These are phyloP conservation scores for Cataglyphis rosenhaueri DNA, from an alignment of 2,888 invertebrate species.

Conservation along the genomic window DNA sequence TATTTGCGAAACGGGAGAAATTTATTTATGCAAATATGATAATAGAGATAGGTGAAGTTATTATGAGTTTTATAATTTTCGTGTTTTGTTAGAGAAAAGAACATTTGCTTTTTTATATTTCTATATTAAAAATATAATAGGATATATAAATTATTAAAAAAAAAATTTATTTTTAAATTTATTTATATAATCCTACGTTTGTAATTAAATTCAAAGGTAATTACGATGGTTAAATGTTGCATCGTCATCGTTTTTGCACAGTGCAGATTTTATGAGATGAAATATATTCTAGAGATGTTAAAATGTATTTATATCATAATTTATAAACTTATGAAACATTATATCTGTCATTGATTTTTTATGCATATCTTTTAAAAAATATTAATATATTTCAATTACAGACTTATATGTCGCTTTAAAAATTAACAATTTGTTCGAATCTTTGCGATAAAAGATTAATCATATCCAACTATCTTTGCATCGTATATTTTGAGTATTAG, in stretches of 20 bases:
- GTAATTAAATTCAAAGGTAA: slow-evolving; percentile 5
- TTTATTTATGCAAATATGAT: slow-evolving; percentile 9
- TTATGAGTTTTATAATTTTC: slow-evolving; percentile 5
- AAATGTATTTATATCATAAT: slow-evolving; percentile 1
- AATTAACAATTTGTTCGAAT: background rate
- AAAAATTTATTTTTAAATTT: background rate
- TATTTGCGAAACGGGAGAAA: background rate
- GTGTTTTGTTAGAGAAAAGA: background rate
- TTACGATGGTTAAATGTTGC: slow-evolving; percentile 10
- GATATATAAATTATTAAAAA: slow-evolving; percentile 3
- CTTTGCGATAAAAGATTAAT: background rate
- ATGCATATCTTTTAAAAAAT: background rate
- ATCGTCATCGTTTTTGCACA: background rate
- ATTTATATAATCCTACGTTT: background rate
- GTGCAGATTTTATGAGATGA: slow-evolving; percentile 20
- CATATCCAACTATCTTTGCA: background rate
- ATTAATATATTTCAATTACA: background rate
- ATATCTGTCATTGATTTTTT: background rate
- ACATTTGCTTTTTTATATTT: background rate
- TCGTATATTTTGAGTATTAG: background rate
- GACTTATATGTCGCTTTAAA: background rate
- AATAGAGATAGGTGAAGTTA: background rate
- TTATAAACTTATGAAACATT: background rate
- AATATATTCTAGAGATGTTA: background rate
- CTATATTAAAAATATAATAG: background rate